Evolutionary conservation across 2,797 vertebrate genomes (phyloP), one percentile per base, ranked within the genome.

Genomic region (Sebastes taczanowskii): DNA sequence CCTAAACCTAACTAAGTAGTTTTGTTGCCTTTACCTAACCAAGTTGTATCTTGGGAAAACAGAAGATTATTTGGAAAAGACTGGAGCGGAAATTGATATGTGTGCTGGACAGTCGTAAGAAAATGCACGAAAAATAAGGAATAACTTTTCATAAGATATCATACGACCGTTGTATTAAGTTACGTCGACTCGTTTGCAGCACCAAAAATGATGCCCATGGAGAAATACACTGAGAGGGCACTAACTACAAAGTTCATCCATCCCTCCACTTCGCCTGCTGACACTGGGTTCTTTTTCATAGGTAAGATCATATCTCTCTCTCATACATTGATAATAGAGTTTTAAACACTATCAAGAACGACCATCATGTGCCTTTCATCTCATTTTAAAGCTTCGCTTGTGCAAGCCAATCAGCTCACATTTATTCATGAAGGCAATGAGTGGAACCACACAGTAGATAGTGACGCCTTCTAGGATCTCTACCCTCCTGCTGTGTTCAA

Each of bases 401-500:
- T 35, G 27, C 5, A 35, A 14, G 6, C 22, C 30, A 58, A 35
- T 80, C n/a, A 64, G 25, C 27, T 66, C 16, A 10, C 20, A 7
- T 35, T 77, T 10, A 55, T 79, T 65, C 55, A 61, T 11, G 7
- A 71, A 30, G 5, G 1, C 6, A 60, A 59, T 46, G n/a, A 68
- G 11, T n/a, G n/a, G n/a, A 78, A 69, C 32, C 16, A 27, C 25
- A 46, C 38, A 70, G 23, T 2, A 16, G 29, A 11, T 16, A 8
- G 10, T 42, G 53, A 63, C n/a, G 7, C 7, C 16, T 59, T 30
- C 20, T 32, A 27, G 9, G 34, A 59, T 69, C 4, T 22, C 25
- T 70, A 65, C 25, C 29, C 22, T 60, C 35, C 32, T 32, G 9
- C 75, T 74, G 30, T 30, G 11, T n/a, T 77, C 30, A 78, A 78